Evolutionary conservation across 2,888 invertebrate genomes (phyloP), one percentile per base, ranked within the genome.

Genomic region (Lepeophtheirus nordmannii): DNA sequence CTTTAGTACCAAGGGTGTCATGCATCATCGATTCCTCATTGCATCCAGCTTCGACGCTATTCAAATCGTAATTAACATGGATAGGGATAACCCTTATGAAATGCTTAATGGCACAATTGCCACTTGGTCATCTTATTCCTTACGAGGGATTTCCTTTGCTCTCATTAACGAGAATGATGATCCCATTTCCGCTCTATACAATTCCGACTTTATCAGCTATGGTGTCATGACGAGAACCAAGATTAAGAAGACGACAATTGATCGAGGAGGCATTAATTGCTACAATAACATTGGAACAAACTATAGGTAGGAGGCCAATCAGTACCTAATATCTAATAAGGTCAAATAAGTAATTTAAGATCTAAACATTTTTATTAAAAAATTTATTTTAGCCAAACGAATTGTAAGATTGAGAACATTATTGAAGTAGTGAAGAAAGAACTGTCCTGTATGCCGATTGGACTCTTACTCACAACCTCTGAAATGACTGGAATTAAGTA

Each of bases 1-100:
- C 17, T 46, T 46, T 46, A 46, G n/a, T 17, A 46, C 53, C n/a
- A 46, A 46, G 53, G 53, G 53, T n/a, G 17, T 46, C 53, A 46
- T 46, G 53, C 2, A 46, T 5, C 53, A 46, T 46, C 53, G 8
- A 17, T 14, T 17, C 14, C 8, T 46, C 2, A 46, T 46, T 17
- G 53, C 53, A 14, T 46, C 53, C 14, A 46, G n/a, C 53, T 46
- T 46, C 53, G 53, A 46, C 8, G 53, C 53, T 8, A 17, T 46
- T 46, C 53, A 46, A 46, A 17, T 46, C 8, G n/a, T 46, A 3
- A 46, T 46, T 14, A 8, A 1, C 8, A 46, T 46, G 53, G 53
- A 46, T 46, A 14, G 8, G 17, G 17, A 46, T 2, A 17, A n/a
- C 8, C 53, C 53, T 5, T 46, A 46, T 17, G 53, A 46, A 17